Percentiles rank a stretch among this genome's conserved stretches.
Evolutionary conservation across 2,888 invertebrate species (phyloP).

Genomic region (Drosophila aldrichi): DNA sequence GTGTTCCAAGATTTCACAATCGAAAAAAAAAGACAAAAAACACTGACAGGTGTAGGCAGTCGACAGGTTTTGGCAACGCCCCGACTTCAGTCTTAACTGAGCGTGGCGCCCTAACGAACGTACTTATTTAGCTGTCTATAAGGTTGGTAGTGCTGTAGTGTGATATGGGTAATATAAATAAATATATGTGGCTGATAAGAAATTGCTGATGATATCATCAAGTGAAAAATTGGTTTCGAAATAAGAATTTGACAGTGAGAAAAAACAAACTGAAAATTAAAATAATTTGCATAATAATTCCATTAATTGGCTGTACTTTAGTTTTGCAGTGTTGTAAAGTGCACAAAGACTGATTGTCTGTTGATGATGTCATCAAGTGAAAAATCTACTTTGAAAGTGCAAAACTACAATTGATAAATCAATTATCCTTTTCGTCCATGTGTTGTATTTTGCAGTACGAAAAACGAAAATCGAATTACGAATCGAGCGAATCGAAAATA

Average conservation of each 20-base stretch:
- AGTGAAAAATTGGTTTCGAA: slow-evolving; percentile 45
- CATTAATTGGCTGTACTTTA: background rate
- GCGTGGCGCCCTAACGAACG: slow-evolving; percentile 78
- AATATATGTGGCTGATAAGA: slow-evolving; percentile 59
- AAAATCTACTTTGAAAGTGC: background rate
- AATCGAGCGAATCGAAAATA: slow-evolving; percentile 40
- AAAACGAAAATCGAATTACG: slow-evolving; percentile 52
- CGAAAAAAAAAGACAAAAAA: slow-evolving; percentile 25
- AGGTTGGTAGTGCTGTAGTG: slow-evolving; percentile 51
- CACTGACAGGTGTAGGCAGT: slow-evolving; percentile 56
- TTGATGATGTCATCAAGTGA: slow-evolving; percentile 20
- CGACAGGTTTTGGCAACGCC: slow-evolving; percentile 63
- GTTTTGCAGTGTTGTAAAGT: slow-evolving; percentile 4
- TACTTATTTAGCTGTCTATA: slow-evolving; percentile 63
- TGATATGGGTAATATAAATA: slow-evolving; percentile 31
- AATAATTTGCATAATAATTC: slow-evolving; percentile 8
- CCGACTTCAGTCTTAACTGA: slow-evolving; percentile 78
- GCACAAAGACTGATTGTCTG: background rate
- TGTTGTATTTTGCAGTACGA: slow-evolving; percentile 65
- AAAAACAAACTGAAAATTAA: background rate
- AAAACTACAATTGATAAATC: background rate
- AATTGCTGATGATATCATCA: slow-evolving; percentile 77
- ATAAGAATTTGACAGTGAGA: slow-evolving; percentile 13
- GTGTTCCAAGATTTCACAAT: slow-evolving; percentile 70
- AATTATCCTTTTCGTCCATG: slow-evolving; percentile 14